A percentile compares a stretch with the other conserved stretches of the same genome.
Conservation (phyloP, 1,140 invertebrate species). For the Drosophila lowei region DNA sequence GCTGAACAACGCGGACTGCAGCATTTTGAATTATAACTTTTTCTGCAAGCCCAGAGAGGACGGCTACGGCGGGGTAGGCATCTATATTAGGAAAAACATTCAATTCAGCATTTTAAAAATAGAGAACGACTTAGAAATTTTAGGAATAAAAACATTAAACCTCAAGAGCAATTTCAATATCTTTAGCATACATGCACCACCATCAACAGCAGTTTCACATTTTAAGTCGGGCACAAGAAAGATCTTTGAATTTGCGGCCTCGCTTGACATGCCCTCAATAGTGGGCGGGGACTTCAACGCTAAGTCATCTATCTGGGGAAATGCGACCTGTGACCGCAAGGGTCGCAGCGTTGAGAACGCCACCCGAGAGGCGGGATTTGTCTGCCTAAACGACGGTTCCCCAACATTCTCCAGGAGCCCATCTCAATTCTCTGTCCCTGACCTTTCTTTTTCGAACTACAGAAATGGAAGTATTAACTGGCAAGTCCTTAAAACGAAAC, state of each 20-base stretch:
- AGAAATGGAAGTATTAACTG: not conserved
- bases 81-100: not conserved
- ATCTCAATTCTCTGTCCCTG: not conserved
- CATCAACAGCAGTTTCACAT: not conserved
- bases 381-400: slow-evolving; percentile 1
- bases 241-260: not conserved
- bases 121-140: not conserved
- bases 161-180: not conserved
- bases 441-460: not conserved
- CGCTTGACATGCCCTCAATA: not conserved
- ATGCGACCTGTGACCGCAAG: no score
- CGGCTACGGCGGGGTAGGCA: not conserved
- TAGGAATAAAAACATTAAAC: not conserved
- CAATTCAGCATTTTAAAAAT: not conserved
- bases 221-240: not conserved
- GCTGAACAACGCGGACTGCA: not conserved
- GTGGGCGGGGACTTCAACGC: not conserved
- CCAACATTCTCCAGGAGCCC: not conserved
- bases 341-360: no score
- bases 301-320: no score
- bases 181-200: not conserved
- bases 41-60: not conserved
- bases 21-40: not conserved
- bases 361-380: no score
- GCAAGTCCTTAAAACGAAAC: not conserved